phyloP scores from a whole-genome alignment of 2,888 invertebrate species.

The Dynastes hyllus region DNA sequence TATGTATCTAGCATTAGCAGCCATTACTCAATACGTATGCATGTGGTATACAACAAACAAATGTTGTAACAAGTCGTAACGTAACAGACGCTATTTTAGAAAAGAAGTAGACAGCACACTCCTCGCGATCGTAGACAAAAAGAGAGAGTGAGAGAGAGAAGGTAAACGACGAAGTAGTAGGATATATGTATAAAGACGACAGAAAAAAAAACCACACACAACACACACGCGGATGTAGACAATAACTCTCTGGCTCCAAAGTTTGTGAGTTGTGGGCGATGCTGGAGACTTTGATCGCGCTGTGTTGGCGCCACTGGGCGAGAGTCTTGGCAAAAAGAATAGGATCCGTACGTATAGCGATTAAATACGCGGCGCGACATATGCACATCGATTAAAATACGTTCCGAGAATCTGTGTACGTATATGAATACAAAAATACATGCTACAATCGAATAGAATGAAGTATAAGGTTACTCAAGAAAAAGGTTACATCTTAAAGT shows the following conservation, averaged over 20 bases:
- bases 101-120: slow-evolving; percentile 10
- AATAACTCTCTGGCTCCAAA: slow-evolving; percentile 43
- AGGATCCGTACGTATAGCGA: background rate
- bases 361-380: no score
- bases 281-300: slow-evolving; percentile 46
- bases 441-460: no score
- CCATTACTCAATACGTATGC: no score
- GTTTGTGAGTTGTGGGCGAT: slow-evolving; percentile 50
- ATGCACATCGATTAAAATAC: no score
- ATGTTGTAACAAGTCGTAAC: background rate
- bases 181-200: background rate
- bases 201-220: slow-evolving; percentile 39
- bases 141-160: slow-evolving; percentile 2
- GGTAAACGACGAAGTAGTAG: no score
- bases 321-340: slow-evolving; percentile 49
- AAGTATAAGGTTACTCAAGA: no score
- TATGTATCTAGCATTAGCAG: no score
- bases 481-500: no score
- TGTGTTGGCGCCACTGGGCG: slow-evolving; percentile 47
- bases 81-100: slow-evolving; percentile 2
- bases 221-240: slow-evolving; percentile 35
- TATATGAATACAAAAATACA: no score
- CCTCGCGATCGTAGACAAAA: background rate
- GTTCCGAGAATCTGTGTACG: no score
- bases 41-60: no score